A percentile compares a stretch with the other conserved stretches of the same genome.
These are phyloP conservation scores for Carassius carassius DNA, from an alignment of 2,113 vertebrate species.

Conservation along the genomic window DNA sequence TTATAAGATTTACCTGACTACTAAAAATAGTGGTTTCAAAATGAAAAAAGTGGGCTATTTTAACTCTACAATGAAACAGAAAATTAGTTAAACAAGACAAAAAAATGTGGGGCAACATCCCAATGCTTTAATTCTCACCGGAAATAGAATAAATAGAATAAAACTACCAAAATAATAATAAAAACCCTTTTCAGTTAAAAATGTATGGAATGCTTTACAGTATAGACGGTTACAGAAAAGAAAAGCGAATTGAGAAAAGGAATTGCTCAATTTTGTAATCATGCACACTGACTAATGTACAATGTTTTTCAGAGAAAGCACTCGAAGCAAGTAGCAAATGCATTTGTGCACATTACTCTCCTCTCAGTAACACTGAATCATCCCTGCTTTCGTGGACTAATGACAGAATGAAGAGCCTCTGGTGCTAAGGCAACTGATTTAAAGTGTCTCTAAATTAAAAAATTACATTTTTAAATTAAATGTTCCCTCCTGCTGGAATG, in stretches of 20 bases:
- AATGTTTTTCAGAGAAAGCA: not conserved
- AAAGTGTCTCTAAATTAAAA: not conserved
- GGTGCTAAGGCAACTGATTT: conserved; percentile 2
- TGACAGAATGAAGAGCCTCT: conserved; percentile 1
- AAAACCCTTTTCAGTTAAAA: not conserved
- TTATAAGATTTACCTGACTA: too few relatives aligned
- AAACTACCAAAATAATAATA: too few relatives aligned
- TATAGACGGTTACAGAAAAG: not conserved
- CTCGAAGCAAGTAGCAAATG: conserved; percentile 13
- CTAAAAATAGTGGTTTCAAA: too few relatives aligned
- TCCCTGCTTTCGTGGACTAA: not conserved
- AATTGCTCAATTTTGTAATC: not conserved
- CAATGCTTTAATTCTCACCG: not conserved
- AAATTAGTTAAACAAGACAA: not conserved
- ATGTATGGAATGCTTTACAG: not conserved
- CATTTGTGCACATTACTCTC: not conserved
- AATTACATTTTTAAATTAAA: too few relatives aligned
- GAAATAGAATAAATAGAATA: not conserved
- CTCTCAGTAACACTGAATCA: not conserved
- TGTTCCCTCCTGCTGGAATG: too few relatives aligned
- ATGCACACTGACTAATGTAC: not conserved
- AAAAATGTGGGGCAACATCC: not conserved
- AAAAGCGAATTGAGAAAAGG: not conserved
- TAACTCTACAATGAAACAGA: too few relatives aligned
- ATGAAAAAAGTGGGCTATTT: too few relatives aligned